These are phyloP conservation scores for Torymus aiolomorphi DNA, from an alignment of 2,888 invertebrate genomes.

Conservation along the genomic window DNA sequence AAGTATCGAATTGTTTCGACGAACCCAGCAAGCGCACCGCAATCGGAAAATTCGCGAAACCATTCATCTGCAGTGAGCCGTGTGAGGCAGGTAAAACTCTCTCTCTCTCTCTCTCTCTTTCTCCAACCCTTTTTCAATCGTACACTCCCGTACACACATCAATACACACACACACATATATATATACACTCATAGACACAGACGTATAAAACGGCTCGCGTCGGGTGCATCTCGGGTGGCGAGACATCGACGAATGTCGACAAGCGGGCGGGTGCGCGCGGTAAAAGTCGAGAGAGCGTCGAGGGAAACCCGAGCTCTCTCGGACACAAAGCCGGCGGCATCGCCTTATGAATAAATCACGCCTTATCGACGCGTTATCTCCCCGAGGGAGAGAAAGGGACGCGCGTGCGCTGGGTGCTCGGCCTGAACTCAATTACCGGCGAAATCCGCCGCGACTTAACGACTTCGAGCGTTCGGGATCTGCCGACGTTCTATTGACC, in stretches of 20 bases:
- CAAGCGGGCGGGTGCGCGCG: neutral
- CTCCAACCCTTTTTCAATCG: too few relatives aligned
- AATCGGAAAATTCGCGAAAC: neutral
- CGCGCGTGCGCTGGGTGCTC: neutral
- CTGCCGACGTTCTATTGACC: conserved; percentile 28
- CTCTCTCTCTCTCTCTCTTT: too few relatives aligned
- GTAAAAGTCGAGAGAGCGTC: conserved; percentile 9
- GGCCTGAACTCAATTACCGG: conserved; percentile 41
- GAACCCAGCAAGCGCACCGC: too few relatives aligned
- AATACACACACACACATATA: too few relatives aligned
- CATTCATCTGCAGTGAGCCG: neutral
- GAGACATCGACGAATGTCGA: conserved; percentile 18
- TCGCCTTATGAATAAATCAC: conserved; percentile 52
- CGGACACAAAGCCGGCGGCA: neutral
- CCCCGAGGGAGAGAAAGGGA: neutral
- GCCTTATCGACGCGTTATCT: conserved; percentile 44
- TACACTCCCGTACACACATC: too few relatives aligned
- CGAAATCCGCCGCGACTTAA: conserved; percentile 37
- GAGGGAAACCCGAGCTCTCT: conserved; percentile 19
- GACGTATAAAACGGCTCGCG: neutral
- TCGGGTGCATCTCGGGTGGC: neutral
- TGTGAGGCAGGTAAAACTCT: too few relatives aligned
- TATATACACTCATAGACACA: too few relatives aligned
- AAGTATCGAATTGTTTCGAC: too few relatives aligned
- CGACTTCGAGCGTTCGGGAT: conserved; percentile 11